Percentiles rank a stretch among this genome's conserved stretches.
phyloP scores from a whole-genome alignment of 2,888 invertebrate species.

The Litoditis marina region DNA sequence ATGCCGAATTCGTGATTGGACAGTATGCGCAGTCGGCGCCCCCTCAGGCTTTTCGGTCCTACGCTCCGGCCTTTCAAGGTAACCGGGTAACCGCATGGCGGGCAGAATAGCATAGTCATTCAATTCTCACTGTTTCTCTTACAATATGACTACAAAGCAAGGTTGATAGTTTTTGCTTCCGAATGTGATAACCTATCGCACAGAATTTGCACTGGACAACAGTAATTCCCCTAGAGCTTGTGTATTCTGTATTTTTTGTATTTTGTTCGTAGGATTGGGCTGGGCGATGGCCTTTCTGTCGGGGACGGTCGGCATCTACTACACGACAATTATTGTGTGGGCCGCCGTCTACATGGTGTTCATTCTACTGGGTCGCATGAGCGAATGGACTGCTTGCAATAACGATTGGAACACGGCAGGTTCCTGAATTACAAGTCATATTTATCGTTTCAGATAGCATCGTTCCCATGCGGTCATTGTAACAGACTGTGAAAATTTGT shows the following conservation, averaged over 20 bases:
- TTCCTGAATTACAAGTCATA: neutral
- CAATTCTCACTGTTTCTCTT: no score
- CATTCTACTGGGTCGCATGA: conserved; percentile 17
- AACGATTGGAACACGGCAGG: conserved; percentile 25
- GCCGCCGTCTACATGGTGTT: conserved; percentile 75
- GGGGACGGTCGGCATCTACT: conserved; percentile 89
- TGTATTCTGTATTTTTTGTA: neutral
- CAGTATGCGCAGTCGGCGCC: conserved; percentile 36
- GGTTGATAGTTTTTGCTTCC: no score
- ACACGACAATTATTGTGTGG: conserved; percentile 91
- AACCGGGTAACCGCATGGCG: no score
- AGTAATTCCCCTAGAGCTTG: neutral
- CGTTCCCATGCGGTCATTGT: no score
- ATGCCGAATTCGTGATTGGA: conserved; percentile 61
- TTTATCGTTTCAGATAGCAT: neutral
- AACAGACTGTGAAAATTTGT: no score
- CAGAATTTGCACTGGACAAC: no score
- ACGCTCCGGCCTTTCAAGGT: conserved; percentile 13
- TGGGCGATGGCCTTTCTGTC: conserved; percentile 89
- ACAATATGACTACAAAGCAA: neutral
- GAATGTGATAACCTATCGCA: no score
- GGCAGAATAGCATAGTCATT: no score
- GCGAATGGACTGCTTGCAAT: conserved; percentile 25
- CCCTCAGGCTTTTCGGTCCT: conserved; percentile 1
- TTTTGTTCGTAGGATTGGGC: conserved; percentile 71